Conservation (phyloP, 2,888 invertebrate species). For the Drosophila helvetica region DNA sequence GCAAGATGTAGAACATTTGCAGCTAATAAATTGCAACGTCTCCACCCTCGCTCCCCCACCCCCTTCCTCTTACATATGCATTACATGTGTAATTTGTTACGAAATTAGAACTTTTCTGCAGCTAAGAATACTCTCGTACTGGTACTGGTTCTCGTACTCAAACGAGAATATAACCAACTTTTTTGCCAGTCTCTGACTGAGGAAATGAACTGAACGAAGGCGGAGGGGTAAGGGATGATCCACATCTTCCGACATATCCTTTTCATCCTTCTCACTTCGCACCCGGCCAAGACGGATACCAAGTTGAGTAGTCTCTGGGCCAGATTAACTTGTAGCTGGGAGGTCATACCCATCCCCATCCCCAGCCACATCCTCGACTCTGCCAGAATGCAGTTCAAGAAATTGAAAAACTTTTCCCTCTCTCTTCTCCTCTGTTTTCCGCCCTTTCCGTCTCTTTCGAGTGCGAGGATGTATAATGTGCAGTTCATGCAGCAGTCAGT, state of each 20-base stretch:
- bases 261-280: conserved; percentile 2
- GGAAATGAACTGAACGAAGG: conserved; percentile 44
- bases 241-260: conserved; percentile 17
- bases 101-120: conserved; percentile 71
- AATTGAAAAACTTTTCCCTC: conserved; percentile 71
- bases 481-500: conserved; percentile 2
- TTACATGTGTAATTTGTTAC: conserved; percentile 78
- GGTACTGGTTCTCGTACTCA: background rate
- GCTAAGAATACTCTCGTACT: conserved; percentile 20
- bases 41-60: background rate
- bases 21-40: conserved; percentile 64
- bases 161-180: conserved; percentile 9
- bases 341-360: conserved; percentile 36
- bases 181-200: conserved; percentile 18
- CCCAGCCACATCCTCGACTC: background rate
- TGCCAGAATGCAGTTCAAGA: conserved; percentile 71
- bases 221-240: background rate
- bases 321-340: conserved; percentile 73
- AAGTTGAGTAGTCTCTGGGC: conserved; percentile 68
- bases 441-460: conserved; percentile 15
- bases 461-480: background rate
- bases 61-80: conserved; percentile 63
- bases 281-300: conserved; percentile 56
- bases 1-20: conserved; percentile 30
- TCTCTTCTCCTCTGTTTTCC: background rate